Percentiles rank a stretch among this genome's conserved stretches.
Conservation (phyloP, 2,888 invertebrate species). For the Halocaridina rubra region DNA sequence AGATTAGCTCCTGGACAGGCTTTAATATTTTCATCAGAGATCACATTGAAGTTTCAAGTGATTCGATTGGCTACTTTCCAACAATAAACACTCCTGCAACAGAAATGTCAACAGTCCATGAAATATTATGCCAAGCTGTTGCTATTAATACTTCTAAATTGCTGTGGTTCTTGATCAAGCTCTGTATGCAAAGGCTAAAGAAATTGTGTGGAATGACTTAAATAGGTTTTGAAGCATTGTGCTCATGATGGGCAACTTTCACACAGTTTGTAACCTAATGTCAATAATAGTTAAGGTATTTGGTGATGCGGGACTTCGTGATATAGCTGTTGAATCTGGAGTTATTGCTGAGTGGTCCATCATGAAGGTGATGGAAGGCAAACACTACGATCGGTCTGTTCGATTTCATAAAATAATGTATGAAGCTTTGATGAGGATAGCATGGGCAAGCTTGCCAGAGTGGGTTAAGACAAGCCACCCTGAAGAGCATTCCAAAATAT, state of each 20-base stretch:
- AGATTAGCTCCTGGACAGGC: not conserved
- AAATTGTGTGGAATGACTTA: not conserved
- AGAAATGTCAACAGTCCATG: not conserved
- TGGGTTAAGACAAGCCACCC: not conserved
- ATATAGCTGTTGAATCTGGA: not conserved
- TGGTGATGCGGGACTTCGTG: not conserved
- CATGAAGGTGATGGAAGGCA: not conserved
- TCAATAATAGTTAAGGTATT: not conserved
- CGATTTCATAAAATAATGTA: constrained; percentile 8
- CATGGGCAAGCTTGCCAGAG: not conserved
- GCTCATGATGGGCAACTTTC: constrained; percentile 12
- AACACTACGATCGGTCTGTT: not conserved
- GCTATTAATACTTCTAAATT: not conserved
- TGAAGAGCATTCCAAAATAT: not conserved
- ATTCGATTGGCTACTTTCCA: no score
- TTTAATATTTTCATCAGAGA: not conserved
- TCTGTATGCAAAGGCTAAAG: not conserved
- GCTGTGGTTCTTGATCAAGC: not conserved
- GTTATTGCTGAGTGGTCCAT: not conserved
- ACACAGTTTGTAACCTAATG: not conserved
- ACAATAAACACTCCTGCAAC: no score
- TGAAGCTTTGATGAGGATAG: not conserved
- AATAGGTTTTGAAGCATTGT: not conserved
- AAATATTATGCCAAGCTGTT: not conserved
- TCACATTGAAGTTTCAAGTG: not conserved